Base-by-base conservation (phyloP, 1,140 invertebrate genomes). In the Drosophila yakuba region DNA sequence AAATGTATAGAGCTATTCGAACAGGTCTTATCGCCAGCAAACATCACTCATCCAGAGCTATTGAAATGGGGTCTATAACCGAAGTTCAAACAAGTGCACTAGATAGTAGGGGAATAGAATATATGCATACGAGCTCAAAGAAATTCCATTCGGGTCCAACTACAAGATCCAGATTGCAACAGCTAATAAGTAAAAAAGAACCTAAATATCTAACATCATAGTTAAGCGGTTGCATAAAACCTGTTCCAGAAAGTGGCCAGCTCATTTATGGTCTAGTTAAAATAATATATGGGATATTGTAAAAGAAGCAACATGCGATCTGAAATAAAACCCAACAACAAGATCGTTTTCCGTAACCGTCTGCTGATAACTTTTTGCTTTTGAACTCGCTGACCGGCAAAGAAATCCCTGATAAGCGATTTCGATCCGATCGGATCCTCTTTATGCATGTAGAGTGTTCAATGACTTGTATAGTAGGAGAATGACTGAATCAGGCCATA, bases 311-410 rank as follows among this genome's bases (percentile, higher is more conserved):
- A 68, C 61, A 66, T 52, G 15, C 64, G 64, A 68, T 66, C 61
- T 64, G 47, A 57, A 56, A 56, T 56, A 15, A 35, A 62, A 45
- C 28, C 38, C 28, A 68, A 52, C 20, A 52, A 66, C 32, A 45
- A 20, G 15, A 68, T 23, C 43, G 28, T 1, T 58, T 32, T 8
- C 57, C 48, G 17, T 35, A 32, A 41, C 44, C 20, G 44, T 23
- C 25, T 39, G 64, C 64, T 68, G 64, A 68, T 68, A 68, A 68
- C 61, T 68, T 64, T 12, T 66, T 68, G 78, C 60, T 60, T 75
- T 69, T 86, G 82, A 86, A 86, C 82, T 28, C 82, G 51, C 78
- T 85, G 82, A 85, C 64, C 61, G 64, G 61, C 82, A 86, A 55
- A 61, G 35, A 36, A 35, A 8, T 12, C 3, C 36, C 43, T 78